These are phyloP conservation scores for Melikaiella ostensackeni DNA, from an alignment of 2,888 invertebrate genomes.

Conservation along the genomic window DNA sequence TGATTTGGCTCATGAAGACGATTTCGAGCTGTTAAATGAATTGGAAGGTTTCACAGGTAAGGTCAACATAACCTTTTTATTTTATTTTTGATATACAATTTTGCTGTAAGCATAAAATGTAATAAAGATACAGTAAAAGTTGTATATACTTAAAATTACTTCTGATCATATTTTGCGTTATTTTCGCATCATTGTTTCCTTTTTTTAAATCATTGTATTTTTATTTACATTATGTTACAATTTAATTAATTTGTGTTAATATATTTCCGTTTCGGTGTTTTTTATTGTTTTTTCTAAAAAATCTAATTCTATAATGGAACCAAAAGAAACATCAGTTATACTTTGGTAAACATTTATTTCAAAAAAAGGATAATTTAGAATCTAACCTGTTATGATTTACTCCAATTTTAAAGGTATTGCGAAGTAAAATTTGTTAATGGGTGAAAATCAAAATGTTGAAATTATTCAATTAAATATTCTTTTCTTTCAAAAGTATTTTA, in stretches of 20 bases:
- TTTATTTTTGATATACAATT: neutral
- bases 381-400: neutral
- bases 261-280: too few species aligned
- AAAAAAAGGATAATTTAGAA: neutral
- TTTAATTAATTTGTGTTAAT: too few species aligned
- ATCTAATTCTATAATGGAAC: too few species aligned
- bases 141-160: too few species aligned
- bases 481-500: too few species aligned
- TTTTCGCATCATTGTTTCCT: too few species aligned
- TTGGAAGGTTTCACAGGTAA: conserved; percentile 65
- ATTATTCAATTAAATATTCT: too few species aligned
- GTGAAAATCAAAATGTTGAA: too few species aligned
- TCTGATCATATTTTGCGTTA: too few species aligned
- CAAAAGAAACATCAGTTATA: neutral
- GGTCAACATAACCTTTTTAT: conserved; percentile 1
- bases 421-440: neutral
- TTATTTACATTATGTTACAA: too few species aligned
- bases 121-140: neutral
- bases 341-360: neutral
- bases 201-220: too few species aligned
- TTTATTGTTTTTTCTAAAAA: too few species aligned
- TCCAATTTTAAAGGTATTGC: neutral
- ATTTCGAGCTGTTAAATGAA: conserved; percentile 72
- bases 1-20: conserved; percentile 73
- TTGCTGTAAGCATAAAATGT: neutral